Base-by-base conservation (phyloP, 2,888 invertebrate species). In the Lithophane leautieri region DNA sequence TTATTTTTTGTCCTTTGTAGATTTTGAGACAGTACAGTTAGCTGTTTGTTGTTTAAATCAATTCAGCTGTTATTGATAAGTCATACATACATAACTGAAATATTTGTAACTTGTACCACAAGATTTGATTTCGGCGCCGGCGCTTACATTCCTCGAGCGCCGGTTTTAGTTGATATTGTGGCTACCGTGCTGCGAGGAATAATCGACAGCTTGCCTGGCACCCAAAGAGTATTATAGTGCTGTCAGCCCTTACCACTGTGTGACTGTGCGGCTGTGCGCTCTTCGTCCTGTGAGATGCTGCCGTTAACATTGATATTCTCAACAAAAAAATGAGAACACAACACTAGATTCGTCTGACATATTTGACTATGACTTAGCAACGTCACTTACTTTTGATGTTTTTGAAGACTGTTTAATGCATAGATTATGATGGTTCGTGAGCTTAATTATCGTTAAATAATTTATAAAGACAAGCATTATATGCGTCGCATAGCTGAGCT, bases 101-200 rank as follows among this genome's bases (percentile, higher is more conserved):
- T 40, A 42, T 47, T 42, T 71, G 19, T 42, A 25, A 75, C 56
- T 79, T 75, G 73, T 47, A 75, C 72, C 72, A 79, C 50, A 60
- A 50, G 34, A 44, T 6, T 19, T 4, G 16, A 47, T n/a, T 62
- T 60, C 65, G 79, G 76, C 76, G 79, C 82, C 81, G 83, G 85
- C 85, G 86, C 88, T 83, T 80, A 82, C 76, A 81, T 82, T 79
- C 82, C 70, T 65, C 69, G 65, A 40, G 50, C 70, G 65, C 54
- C 70, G 56, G 79, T 61, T 78, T 50, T 16, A 42, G 25, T 54
- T 44, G 28, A 28, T 22, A 54, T 11, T 47, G 42, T 25, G 58
- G 58, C 42, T 40, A 34, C 25, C 74, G 44, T 16, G 16, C 47
- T 52, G 67, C 47, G 69, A 50, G 16, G 22, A 56, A 22, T 70